Evolutionary conservation across 2,888 invertebrate species (phyloP), one percentile per base, ranked within the genome.

Genomic region (Quadroppia sp.): DNA sequence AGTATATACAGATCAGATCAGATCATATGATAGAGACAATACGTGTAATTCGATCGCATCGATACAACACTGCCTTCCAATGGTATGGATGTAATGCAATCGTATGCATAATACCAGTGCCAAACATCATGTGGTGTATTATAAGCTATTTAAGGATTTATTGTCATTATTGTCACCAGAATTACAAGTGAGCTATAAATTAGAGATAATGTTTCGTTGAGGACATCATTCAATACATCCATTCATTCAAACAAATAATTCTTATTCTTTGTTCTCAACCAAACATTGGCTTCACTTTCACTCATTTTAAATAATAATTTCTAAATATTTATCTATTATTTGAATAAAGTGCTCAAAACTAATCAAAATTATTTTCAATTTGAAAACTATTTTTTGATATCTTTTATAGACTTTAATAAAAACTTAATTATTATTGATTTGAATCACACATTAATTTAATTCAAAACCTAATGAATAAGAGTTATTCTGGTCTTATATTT

Each of bases 121-220:
- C 13, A 67, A 67, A 67, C 67, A 67, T 40, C 40, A 23, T 67
- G 67, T 40, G 36, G 36, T 67, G n/a, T 67, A 67, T 67, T 67
- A 67, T 67, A 67, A 67, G 67, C 36, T 67, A 67, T 67, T 67
- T 67, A 67, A 67, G 40, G 40, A 67, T 67, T 36, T 36, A 36
- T 36, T 36, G 67, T 67, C 36, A 67, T 36, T 36, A 36, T 36
- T 36, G 67, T 67, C 36, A 67, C 40, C 67, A 67, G 32, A 67
- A 67, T 42, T 67, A 67, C 67, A 67, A 67, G 36, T 67, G 67
- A 32, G 59, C 42, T 67, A 67, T 67, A 67, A 67, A 67, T 67
- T 67, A 36, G 36, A 67, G 67, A 67, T 67, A 40, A 67, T 36
- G 67, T 67, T 67, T 67, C 67, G 42, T 36, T 67, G 20, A 40